Percentiles rank a stretch among this genome's conserved stretches.
Evolutionary conservation across 1,140 invertebrate species (phyloP).

Genomic region (Heterodera schachtii): DNA sequence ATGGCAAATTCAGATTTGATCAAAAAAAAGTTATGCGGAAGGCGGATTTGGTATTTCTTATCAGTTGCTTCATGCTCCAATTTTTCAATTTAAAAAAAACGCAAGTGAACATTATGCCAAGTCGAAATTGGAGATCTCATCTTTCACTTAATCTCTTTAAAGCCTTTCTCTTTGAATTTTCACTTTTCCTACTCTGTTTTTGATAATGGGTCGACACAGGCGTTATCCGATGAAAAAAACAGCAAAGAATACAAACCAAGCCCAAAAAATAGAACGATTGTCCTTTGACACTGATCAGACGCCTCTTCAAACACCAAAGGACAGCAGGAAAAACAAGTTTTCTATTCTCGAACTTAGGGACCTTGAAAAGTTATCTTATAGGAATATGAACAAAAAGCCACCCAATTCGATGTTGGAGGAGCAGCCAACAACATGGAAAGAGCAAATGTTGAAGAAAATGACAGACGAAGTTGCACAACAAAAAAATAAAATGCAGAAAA

Average conservation of each 20-base stretch:
- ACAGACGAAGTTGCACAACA: not conserved
- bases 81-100: no score
- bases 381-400: not conserved
- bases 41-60: no score
- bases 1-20: no score
- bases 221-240: conserved; percentile 8
- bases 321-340: not conserved
- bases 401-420: not conserved
- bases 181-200: no score
- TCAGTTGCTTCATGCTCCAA: no score
- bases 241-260: not conserved
- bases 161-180: no score
- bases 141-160: no score
- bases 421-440: not conserved
- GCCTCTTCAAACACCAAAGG: not conserved
- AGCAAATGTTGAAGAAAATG: not conserved
- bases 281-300: not conserved
- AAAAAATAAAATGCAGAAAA: not conserved
- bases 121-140: no score
- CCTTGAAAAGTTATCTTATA: not conserved
- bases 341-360: not conserved
- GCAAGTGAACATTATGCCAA: no score
- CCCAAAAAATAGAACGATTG: not conserved
- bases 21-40: no score
- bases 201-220: not conserved